Conservation (phyloP, 2,113 vertebrate genomes). For the Lontra canadensis region DNA sequence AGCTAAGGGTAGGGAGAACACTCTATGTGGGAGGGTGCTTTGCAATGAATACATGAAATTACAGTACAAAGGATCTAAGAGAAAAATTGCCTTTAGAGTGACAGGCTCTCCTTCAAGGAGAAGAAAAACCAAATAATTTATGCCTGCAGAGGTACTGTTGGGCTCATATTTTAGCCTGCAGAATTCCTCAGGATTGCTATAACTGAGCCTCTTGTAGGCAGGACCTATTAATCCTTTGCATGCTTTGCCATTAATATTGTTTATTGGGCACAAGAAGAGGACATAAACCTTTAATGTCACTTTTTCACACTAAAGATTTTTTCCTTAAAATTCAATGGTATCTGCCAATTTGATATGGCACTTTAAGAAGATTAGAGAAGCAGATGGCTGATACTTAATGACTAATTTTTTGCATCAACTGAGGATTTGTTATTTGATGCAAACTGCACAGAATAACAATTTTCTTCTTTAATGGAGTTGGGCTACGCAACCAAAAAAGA, state of each 20-base stretch:
- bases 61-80: constrained; percentile 71
- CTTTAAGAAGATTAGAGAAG: constrained; percentile 73
- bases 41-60: constrained; percentile 65
- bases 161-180: constrained; percentile 75
- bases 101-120: constrained; percentile 77
- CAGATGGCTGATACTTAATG: constrained; percentile 77
- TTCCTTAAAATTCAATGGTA: constrained; percentile 51
- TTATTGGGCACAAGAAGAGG: constrained; percentile 73
- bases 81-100: constrained; percentile 75
- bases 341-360: constrained; percentile 73
- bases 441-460: constrained; percentile 49
- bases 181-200: constrained; percentile 73
- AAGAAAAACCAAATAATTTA: constrained; percentile 79
- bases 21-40: background rate
- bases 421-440: constrained; percentile 69
- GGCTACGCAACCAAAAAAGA: background rate
- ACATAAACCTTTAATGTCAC: constrained; percentile 75
- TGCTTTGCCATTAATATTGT: constrained; percentile 65
- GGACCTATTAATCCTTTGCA: constrained; percentile 74
- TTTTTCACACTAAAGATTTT: constrained; percentile 69
- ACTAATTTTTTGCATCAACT: constrained; percentile 73
- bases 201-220: constrained; percentile 66
- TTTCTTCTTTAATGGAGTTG: constrained; percentile 53
- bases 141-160: constrained; percentile 60
- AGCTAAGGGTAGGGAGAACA: background rate